Percentiles rank a stretch among this genome's conserved stretches.
phyloP scores from a whole-genome alignment of 2,797 vertebrate genomes.

The Helicolenus hilgendorfi region DNA sequence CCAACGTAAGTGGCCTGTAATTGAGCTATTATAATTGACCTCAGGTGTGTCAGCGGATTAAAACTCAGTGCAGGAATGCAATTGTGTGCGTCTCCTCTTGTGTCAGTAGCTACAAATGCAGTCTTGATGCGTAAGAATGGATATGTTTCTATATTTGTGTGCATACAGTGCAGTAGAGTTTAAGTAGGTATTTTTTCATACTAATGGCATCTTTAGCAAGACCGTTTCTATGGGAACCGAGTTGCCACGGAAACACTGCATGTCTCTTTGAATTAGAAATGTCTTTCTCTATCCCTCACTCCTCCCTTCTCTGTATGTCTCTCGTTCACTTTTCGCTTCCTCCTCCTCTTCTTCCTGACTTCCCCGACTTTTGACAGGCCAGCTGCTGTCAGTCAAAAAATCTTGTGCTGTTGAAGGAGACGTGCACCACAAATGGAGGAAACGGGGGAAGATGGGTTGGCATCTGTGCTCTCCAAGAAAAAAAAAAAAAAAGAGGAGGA shows the following conservation, averaged over 20 bases:
- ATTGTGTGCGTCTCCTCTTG: not conserved
- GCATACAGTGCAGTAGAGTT: conserved; percentile 73
- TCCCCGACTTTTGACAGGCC: conserved; percentile 78
- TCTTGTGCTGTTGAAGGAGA: conserved; percentile 48
- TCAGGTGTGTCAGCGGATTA: conserved; percentile 55
- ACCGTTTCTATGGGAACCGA: conserved; percentile 91
- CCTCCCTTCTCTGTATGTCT: conserved; percentile 41
- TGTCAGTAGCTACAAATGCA: not conserved
- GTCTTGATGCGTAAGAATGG: not conserved
- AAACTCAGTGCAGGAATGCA: not conserved
- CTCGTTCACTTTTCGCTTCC: conserved; percentile 58
- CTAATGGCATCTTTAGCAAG: conserved; percentile 92
- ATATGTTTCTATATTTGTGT: conserved; percentile 70
- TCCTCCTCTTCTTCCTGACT: conserved; percentile 54
- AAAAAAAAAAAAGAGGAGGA: not conserved
- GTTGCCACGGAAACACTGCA: conserved; percentile 96
- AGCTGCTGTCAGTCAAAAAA: conserved; percentile 87
- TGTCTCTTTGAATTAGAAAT: conserved; percentile 97
- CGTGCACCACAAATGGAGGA: conserved; percentile 39
- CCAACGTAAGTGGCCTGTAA: conserved; percentile 60
- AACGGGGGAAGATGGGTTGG: conserved; percentile 22
- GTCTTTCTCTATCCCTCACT: conserved; percentile 87
- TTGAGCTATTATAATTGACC: conserved; percentile 60
- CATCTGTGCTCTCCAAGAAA: conserved; percentile 51
- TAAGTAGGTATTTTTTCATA: conserved; percentile 86